Conservation (phyloP, 92 coral and sea anemone species). For the Porites cylindrica region DNA sequence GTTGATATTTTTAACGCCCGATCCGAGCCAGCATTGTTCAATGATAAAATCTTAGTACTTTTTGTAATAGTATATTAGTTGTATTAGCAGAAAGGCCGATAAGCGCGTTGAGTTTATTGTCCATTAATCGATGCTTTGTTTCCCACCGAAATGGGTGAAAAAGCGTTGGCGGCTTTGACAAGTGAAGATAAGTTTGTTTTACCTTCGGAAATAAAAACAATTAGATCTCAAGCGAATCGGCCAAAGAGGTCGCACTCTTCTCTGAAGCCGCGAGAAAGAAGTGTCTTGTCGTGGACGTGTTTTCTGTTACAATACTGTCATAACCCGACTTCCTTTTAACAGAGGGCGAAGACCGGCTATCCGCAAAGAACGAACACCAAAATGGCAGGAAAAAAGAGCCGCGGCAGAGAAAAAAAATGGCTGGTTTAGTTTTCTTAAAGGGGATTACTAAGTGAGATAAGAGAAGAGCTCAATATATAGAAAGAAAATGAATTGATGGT, state of each 20-base stretch:
- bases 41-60: slow-evolving; percentile 27
- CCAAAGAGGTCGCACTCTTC: background rate
- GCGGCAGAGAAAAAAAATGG: background rate
- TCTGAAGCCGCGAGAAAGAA: slow-evolving; percentile 17
- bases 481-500: too few species aligned
- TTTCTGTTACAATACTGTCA: slow-evolving; percentile 7
- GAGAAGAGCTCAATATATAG: background rate
- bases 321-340: background rate
- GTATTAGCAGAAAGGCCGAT: too few species aligned
- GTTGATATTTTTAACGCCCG: background rate
- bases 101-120: too few species aligned
- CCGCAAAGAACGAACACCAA: background rate
- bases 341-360: background rate
- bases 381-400: background rate
- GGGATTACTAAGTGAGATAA: too few species aligned
- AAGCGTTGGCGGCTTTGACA: background rate
- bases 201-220: slow-evolving; percentile 13
- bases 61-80: background rate
- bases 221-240: background rate
- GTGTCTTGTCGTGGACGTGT: slow-evolving; percentile 1
- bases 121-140: background rate
- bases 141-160: background rate
- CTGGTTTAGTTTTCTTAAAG: background rate
- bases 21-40: slow-evolving; percentile 31
- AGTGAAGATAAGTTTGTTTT: background rate